A percentile compares a stretch with the other conserved stretches of the same genome.
phyloP scores from a whole-genome alignment of 2,797 vertebrate species.

The Cygnus olor region DNA sequence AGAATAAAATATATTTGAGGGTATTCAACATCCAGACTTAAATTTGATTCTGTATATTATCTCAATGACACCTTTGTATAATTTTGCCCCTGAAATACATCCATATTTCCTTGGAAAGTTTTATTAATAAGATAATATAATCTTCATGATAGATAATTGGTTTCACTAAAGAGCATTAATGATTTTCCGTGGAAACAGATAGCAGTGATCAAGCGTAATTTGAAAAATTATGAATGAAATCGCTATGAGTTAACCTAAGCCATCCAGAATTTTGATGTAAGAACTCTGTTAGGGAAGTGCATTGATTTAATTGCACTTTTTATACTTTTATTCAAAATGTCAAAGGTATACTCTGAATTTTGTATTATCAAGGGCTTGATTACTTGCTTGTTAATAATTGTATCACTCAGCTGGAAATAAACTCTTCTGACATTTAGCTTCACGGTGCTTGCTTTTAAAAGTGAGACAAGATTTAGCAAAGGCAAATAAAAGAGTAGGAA shows the following conservation, averaged over 20 bases:
- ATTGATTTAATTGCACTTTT: conserved; percentile 48
- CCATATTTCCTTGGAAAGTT: neutral
- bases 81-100: neutral
- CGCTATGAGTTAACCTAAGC: neutral
- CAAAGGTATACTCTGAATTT: conserved; percentile 40
- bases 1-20: neutral
- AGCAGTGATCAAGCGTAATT: neutral
- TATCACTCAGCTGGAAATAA: conserved; percentile 50
- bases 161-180: neutral
- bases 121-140: neutral
- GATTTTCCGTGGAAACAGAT: conserved; percentile 11
- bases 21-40: neutral
- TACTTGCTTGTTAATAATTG: conserved; percentile 43
- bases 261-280: conserved; percentile 1
- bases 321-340: conserved; percentile 28
- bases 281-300: neutral
- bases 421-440: conserved; percentile 44
- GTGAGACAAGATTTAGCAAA: neutral
- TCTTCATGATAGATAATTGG: neutral
- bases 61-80: neutral
- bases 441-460: conserved; percentile 12
- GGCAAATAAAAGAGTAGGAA: neutral
- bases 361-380: conserved; percentile 35
- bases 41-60: neutral
- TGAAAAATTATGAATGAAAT: neutral